A percentile compares a stretch with the other conserved stretches of the same genome.
Conservation (phyloP, 2,888 invertebrate genomes). For the Toxonevra muliebris region DNA sequence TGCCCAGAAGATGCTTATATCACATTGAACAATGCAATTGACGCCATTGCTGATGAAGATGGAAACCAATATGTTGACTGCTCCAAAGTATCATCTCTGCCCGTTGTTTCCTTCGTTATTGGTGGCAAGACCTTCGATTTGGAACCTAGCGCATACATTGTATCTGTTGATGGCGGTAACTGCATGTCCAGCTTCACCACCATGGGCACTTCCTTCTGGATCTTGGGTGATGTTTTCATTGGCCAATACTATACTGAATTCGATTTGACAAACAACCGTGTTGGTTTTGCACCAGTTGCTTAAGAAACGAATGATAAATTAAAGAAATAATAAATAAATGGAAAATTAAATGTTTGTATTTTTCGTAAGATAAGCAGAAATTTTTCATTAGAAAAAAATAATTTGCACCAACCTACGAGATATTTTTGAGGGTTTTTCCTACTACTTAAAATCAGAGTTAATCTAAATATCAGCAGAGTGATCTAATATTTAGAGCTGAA, state of each 20-base stretch:
- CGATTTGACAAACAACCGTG: conserved; percentile 82
- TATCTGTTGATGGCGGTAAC: conserved; percentile 67
- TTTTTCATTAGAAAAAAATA: no score
- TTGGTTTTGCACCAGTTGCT: conserved; percentile 83
- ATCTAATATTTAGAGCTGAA: no score
- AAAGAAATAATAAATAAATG: no score
- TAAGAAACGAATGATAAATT: conserved; percentile 46
- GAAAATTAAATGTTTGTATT: no score
- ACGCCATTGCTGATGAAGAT: conserved; percentile 64
- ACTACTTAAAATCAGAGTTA: no score
- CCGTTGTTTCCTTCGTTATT: conserved; percentile 78
- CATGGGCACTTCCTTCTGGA: conserved; percentile 79
- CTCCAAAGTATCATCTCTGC: conserved; percentile 76
- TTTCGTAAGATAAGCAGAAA: no score
- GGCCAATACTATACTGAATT: conserved; percentile 95
- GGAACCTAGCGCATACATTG: conserved; percentile 81
- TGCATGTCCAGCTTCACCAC: conserved; percentile 94
- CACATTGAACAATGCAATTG: conserved; percentile 22
- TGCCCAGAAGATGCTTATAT: conserved; percentile 70
- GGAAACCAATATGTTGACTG: conserved; percentile 73
- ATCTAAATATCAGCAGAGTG: no score
- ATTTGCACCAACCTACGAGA: no score
- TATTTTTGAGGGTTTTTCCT: no score
- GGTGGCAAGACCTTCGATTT: conserved; percentile 79
- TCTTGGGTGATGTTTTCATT: conserved; percentile 96